phyloP scores from a whole-genome alignment of 2,113 vertebrate genomes.

The Megaptera novaeangliae region DNA sequence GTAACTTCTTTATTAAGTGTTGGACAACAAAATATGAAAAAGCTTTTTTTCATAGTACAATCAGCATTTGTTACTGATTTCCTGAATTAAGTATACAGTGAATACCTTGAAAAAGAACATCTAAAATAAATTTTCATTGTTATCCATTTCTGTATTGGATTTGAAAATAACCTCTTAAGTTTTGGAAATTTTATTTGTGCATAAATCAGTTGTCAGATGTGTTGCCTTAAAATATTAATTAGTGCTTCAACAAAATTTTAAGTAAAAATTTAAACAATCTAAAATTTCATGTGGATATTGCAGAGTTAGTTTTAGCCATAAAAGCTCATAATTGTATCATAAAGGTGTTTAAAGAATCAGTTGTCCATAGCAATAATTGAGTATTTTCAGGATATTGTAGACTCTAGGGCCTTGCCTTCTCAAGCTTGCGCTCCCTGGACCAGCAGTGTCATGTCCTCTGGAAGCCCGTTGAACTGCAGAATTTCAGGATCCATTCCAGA shows the following conservation, averaged over 20 bases:
- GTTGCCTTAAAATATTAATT: background rate
- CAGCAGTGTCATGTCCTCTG: background rate
- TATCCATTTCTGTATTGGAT: background rate
- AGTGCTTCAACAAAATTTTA: background rate
- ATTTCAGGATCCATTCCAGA: background rate
- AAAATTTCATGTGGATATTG: background rate
- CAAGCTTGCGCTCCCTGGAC: background rate
- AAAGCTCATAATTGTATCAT: slow-evolving; percentile 11
- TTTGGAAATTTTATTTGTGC: background rate
- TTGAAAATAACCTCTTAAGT: slow-evolving; percentile 1
- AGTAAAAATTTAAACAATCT: background rate
- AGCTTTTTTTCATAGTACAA: background rate
- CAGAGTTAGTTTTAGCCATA: background rate
- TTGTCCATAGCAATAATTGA: background rate
- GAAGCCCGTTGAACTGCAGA: background rate
- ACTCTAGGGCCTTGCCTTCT: background rate
- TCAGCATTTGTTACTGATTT: slow-evolving; percentile 3
- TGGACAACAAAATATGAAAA: background rate
- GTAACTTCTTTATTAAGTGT: background rate
- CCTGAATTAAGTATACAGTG: background rate
- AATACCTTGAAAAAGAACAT: background rate
- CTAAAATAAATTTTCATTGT: background rate
- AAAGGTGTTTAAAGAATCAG: background rate
- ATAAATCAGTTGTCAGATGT: background rate
- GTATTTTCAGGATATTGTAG: background rate